Base-by-base conservation (phyloP, 2,113 vertebrate species). In the Colistium nudipinnis region DNA sequence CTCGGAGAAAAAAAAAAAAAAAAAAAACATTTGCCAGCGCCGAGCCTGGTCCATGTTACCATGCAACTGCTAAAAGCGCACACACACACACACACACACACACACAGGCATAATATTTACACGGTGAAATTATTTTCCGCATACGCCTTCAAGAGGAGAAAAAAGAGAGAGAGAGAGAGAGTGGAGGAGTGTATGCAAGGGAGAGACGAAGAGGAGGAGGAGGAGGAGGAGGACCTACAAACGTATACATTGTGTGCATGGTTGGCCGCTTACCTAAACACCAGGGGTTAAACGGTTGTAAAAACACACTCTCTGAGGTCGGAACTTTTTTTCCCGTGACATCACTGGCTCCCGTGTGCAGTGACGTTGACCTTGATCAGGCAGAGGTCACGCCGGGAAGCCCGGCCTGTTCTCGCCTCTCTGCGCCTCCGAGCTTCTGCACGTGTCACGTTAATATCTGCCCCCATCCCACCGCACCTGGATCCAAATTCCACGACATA, bases 51-150 rank as follows among this genome's bases (percentile, higher is more conserved):
- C 73, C 65, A 54, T 72, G 92, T 92, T 91, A 92, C 92, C 90
- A 91, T 17, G 92, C 90, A 89, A 92, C 91, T 88, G 88, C 73
- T 63, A 28, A 85, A 87, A 89, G 86, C 90, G 87, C 85, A 84
- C 83, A 62, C 80, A 79, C 84, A 71, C 88, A 93, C 92, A 93
- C n/a, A n/a, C n/a, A n/a, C n/a, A n/a, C n/a, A n/a, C n/a, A 87
- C 85, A 84, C 83, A 62, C 80, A 79, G 85, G 73, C 88, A 93
- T 92, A 93, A 92, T 93, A 93, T 92, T 92, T 92, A 91, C 88
- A 87, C 87, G 90, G 87, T 73, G 82, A 75, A 76, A 86, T 80
- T 89, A 89, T 90, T 92, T 92, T 92, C 90, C 91, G 66, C 87
- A 24, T 70, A 62, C 72, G 81, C 81, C 82, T 90, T 87, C 89